Percentiles rank a stretch among this genome's conserved stretches.
These are phyloP conservation scores for Steatornis caripensis DNA, from an alignment of 2,113 vertebrate genomes.

Conservation along the genomic window DNA sequence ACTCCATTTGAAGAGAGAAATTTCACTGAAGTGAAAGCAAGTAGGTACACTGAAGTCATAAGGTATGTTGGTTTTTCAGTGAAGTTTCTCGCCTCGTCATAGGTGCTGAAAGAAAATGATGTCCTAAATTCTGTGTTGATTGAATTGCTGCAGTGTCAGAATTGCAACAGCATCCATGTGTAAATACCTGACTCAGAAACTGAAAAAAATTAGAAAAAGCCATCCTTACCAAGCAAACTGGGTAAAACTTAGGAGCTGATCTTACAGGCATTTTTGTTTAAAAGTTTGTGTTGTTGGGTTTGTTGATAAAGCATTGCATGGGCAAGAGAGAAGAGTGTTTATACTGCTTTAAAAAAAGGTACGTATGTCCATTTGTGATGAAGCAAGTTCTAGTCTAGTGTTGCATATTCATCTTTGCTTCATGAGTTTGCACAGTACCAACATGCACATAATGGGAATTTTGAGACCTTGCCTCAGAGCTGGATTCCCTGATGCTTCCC, in stretches of 20 bases:
- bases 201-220: neutral
- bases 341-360: neutral
- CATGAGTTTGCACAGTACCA: neutral
- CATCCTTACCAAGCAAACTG: neutral
- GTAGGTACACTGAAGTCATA: neutral
- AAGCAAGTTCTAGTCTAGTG: neutral
- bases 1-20: neutral
- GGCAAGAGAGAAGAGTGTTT: neutral
- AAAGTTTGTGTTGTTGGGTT: neutral
- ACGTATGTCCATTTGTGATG: neutral
- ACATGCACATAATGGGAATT: neutral
- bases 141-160: neutral
- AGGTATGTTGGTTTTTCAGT: neutral
- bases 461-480: neutral
- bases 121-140: neutral
- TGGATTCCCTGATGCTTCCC: neutral
- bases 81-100: neutral
- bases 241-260: neutral
- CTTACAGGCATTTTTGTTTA: neutral
- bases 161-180: neutral
- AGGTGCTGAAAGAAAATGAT: neutral
- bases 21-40: neutral
- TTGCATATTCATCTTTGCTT: neutral
- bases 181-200: neutral
- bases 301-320: neutral